Percentiles rank a stretch among this genome's conserved stretches.
Evolutionary conservation across 2,113 vertebrate genomes (phyloP).

Genomic region (Sturnira hondurensis): DNA sequence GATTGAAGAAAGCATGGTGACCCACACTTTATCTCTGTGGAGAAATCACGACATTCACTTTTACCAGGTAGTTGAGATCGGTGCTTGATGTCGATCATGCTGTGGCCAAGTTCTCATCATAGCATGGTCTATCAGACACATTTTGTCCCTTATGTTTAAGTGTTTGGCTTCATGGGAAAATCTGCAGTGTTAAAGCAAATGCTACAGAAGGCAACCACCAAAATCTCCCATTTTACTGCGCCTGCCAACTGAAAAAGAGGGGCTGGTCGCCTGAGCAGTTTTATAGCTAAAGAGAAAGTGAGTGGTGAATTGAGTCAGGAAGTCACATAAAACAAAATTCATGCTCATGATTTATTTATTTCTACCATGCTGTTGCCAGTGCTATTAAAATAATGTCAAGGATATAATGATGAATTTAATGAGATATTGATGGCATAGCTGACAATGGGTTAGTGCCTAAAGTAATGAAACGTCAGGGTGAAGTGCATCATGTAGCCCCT

Average conservation of each 20-base stretch:
- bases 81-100: neutral
- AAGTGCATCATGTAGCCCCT: slow-evolving; percentile 26
- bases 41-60: neutral
- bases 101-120: neutral
- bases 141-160: neutral
- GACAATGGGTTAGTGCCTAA: slow-evolving; percentile 38
- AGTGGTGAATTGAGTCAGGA: slow-evolving; percentile 15
- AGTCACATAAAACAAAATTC: slow-evolving; percentile 29
- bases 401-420: slow-evolving; percentile 50
- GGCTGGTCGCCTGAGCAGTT: neutral
- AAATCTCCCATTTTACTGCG: neutral
- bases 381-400: slow-evolving; percentile 64
- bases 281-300: slow-evolving; percentile 21
- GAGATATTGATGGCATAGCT: slow-evolving; percentile 31
- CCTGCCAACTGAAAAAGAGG: neutral
- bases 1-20: neutral
- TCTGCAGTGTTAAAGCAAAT: neutral
- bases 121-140: neutral
- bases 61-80: neutral
- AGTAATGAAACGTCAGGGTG: slow-evolving; percentile 38
- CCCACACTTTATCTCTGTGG: neutral
- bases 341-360: slow-evolving; percentile 43
- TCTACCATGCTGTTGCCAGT: slow-evolving; percentile 1
- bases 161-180: neutral
- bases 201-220: neutral